Evolutionary conservation across 1,140 invertebrate genomes (phyloP).

Genomic region (Drosophila kikkawai): DNA sequence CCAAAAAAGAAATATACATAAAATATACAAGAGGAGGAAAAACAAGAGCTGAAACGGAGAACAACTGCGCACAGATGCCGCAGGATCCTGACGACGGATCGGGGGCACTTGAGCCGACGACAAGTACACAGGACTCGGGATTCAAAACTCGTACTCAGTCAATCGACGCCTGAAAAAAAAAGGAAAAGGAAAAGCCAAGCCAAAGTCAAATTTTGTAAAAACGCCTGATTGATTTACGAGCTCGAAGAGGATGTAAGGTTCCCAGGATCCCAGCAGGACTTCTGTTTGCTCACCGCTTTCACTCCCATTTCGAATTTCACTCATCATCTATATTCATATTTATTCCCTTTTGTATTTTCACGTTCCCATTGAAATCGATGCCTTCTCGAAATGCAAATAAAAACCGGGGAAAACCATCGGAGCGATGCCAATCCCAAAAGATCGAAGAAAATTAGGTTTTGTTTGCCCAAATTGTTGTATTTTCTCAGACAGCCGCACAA

Average conservation of each 20-base stretch:
- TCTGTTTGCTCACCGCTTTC: conserved; percentile 47
- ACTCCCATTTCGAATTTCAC: conserved; percentile 66
- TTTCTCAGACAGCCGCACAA: conserved; percentile 62
- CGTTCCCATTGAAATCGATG: conserved; percentile 74
- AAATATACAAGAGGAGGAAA: conserved; percentile 6
- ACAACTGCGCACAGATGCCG: conserved; percentile 75
- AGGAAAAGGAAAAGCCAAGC: conserved; percentile 44
- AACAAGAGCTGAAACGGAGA: conserved; percentile 13
- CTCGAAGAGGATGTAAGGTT: conserved; percentile 1
- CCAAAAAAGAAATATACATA: conserved; percentile 14
- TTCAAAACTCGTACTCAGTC: conserved; percentile 33
- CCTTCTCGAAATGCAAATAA: conserved; percentile 68
- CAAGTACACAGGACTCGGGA: conserved; percentile 59
- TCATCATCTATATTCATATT: conserved; percentile 63
- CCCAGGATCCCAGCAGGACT: conserved; percentile 3
- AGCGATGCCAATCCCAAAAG: conserved; percentile 11
- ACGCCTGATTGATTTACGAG: conserved; percentile 73
- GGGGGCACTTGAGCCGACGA: conserved; percentile 70
- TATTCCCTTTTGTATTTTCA: conserved; percentile 7
- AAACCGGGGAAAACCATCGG: conserved; percentile 12
- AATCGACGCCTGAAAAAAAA: conserved; percentile 40
- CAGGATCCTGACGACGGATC: conserved; percentile 30
- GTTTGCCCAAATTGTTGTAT: conserved; percentile 67
- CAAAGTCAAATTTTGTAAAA: conserved; percentile 40
- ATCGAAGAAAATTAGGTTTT: conserved; percentile 43